phyloP scores from a whole-genome alignment of 1,140 invertebrate genomes.

The Drosophila lini region DNA sequence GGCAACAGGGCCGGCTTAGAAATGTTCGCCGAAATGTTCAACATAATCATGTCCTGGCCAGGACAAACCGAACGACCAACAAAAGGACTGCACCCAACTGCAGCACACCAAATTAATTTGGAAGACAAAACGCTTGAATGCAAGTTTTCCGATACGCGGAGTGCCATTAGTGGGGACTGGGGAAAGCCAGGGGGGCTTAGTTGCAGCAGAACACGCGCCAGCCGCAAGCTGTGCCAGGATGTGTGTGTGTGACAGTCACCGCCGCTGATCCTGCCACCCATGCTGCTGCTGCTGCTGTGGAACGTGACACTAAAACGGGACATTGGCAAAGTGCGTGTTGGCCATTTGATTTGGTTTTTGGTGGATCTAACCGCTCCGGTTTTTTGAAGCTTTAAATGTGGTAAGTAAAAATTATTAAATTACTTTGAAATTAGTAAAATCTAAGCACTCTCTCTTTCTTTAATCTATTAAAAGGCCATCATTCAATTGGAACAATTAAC shows the following conservation, averaged over 20 bases:
- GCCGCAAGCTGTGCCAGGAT: conserved; percentile 56
- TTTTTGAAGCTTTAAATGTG: conserved; percentile 11
- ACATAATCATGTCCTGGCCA: conserved; percentile 75
- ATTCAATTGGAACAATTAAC: conserved; percentile 10
- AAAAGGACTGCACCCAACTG: conserved; percentile 47
- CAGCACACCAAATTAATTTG: conserved; percentile 78
- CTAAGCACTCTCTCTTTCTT: neutral
- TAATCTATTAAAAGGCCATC: conserved; percentile 1
- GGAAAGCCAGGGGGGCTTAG: conserved; percentile 15
- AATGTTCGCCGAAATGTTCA: conserved; percentile 64
- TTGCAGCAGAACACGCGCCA: conserved; percentile 54
- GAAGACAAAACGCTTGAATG: conserved; percentile 72
- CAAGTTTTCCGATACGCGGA: conserved; percentile 68
- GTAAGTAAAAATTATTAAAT: neutral
- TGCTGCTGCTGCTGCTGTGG: conserved; percentile 25
- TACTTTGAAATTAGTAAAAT: neutral
- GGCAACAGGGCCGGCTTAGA: conserved; percentile 18
- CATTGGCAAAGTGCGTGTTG: conserved; percentile 51
- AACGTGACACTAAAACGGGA: conserved; percentile 54
- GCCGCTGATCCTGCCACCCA: conserved; percentile 32
- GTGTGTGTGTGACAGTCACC: conserved; percentile 37
- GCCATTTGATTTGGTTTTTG: conserved; percentile 29
- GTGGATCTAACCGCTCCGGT: neutral
- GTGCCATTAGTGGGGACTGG: conserved; percentile 58
- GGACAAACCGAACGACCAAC: conserved; percentile 22